These are phyloP conservation scores for Sebastes itinus DNA, from an alignment of 2,797 vertebrate species.

Conservation along the genomic window DNA sequence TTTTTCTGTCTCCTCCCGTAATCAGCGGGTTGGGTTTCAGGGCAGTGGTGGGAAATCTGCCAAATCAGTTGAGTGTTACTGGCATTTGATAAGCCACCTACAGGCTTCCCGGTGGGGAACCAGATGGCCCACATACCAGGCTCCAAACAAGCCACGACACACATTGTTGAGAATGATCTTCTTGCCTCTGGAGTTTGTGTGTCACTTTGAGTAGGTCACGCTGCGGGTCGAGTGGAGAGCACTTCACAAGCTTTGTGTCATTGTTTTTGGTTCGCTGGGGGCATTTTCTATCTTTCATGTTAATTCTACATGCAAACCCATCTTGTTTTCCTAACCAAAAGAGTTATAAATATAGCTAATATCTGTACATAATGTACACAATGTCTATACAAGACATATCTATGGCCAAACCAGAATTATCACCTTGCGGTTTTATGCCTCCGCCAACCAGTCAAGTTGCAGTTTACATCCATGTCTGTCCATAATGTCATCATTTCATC, in stretches of 20 bases:
- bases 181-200: slow-evolving; percentile 19
- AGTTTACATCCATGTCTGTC: neutral
- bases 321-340: neutral
- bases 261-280: neutral
- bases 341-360: neutral
- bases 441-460: neutral
- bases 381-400: neutral
- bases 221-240: neutral
- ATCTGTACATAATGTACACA: neutral
- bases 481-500: neutral
- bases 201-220: slow-evolving; percentile 31
- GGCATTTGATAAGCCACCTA: slow-evolving; percentile 35
- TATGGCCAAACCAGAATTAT: neutral
- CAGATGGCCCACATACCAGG: slow-evolving; percentile 51
- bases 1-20: neutral
- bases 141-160: slow-evolving; percentile 25
- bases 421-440: neutral
- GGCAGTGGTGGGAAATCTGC: slow-evolving; percentile 16
- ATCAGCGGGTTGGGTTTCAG: neutral
- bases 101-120: slow-evolving; percentile 24
- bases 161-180: slow-evolving; percentile 9
- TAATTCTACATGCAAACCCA: neutral
- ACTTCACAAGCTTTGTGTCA: neutral
- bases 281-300: neutral
- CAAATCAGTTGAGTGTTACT: slow-evolving; percentile 19